Conservation (phyloP, 2,888 invertebrate species). For the Panzeria rudis region DNA sequence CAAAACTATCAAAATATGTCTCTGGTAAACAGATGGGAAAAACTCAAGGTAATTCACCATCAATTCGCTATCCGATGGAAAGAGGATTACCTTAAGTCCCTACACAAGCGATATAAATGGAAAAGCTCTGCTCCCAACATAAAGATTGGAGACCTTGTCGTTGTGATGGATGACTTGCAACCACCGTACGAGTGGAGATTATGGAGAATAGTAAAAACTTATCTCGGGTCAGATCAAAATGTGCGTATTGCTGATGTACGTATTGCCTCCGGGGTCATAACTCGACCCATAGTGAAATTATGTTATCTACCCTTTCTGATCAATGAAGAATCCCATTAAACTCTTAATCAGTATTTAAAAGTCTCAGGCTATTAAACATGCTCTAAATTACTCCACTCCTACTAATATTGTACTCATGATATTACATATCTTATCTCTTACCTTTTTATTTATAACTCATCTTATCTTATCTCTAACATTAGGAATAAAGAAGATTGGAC, state of each 20-base stretch:
- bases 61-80: neutral
- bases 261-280: neutral
- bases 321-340: neutral
- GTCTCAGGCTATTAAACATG: neutral
- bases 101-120: too few relatives aligned
- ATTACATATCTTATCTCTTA: neutral
- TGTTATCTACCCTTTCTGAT: neutral
- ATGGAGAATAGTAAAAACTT: neutral
- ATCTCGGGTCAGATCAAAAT: neutral
- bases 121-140: neutral
- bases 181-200: too few relatives aligned
- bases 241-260: neutral
- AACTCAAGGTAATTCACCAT: neutral
- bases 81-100: too few relatives aligned
- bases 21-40: neutral
- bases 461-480: too few relatives aligned
- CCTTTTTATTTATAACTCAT: too few relatives aligned
- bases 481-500: too few relatives aligned
- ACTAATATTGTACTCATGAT: too few relatives aligned
- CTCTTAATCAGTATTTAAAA: neutral
- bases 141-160: too few relatives aligned
- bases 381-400: too few relatives aligned
- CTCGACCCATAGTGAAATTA: neutral
- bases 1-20: neutral
- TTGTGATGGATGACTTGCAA: too few relatives aligned